Conservation (phyloP, 1,140 invertebrate genomes). For the Drosophila aff. region DNA sequence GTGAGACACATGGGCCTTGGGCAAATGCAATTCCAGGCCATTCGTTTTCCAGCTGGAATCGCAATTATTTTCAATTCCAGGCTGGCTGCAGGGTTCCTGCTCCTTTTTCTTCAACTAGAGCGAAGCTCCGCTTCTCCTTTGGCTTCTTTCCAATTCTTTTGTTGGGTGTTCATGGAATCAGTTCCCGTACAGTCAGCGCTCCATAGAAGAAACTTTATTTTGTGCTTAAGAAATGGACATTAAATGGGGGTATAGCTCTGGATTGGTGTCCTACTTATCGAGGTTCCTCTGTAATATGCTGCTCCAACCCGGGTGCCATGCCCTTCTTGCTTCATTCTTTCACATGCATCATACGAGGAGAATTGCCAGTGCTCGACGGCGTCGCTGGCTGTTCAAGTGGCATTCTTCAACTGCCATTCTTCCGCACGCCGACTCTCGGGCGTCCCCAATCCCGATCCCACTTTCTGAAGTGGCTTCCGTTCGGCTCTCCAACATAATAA, state of each 20-base stretch:
- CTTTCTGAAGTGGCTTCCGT: slow-evolving; percentile 66
- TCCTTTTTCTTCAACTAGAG: slow-evolving; percentile 26
- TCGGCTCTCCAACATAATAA: slow-evolving; percentile 50
- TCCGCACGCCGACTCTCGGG: slow-evolving; percentile 18
- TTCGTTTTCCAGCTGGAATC: slow-evolving; percentile 35
- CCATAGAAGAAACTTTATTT: no score
- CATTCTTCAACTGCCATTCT: slow-evolving; percentile 62
- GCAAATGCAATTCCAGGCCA: slow-evolving; percentile 27
- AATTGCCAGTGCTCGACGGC: slow-evolving; percentile 51
- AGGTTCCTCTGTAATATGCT: slow-evolving; percentile 5
- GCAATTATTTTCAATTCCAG: slow-evolving; percentile 45
- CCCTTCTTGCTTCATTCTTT: slow-evolving; percentile 24
- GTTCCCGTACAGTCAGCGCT: slow-evolving; percentile 2
- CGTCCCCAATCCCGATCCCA: slow-evolving; percentile 14
- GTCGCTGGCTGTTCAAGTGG: slow-evolving; percentile 66
- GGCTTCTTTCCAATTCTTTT: slow-evolving; percentile 11
- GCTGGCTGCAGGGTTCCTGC: slow-evolving; percentile 32
- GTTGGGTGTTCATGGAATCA: slow-evolving; percentile 10
- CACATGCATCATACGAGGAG: slow-evolving; percentile 39
- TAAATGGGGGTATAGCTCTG: background rate
- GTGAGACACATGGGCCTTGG: slow-evolving; percentile 43
- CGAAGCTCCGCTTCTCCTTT: slow-evolving; percentile 24
- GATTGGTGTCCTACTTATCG: background rate
- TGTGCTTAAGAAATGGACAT: background rate
- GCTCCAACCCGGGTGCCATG: background rate